phyloP scores from a whole-genome alignment of 2,888 invertebrate species.

The Rotaria sp. region DNA sequence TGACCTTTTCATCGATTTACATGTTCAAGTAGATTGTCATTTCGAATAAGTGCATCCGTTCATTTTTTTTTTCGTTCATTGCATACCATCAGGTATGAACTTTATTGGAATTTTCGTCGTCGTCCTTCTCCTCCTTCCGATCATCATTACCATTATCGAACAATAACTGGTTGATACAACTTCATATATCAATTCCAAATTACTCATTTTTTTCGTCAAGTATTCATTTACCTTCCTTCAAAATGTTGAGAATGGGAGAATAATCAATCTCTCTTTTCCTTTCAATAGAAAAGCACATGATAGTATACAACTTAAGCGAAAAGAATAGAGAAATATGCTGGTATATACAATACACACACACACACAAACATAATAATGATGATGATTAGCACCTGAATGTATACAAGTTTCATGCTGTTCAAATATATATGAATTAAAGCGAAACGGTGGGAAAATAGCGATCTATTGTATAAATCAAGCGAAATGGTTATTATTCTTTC shows the following conservation, averaged over 20 bases:
- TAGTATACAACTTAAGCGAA: not conserved
- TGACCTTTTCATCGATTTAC: not conserved
- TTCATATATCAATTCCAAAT: not conserved
- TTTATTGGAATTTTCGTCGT: not conserved
- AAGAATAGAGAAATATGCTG: constrained; percentile 12
- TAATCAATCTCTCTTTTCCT: not conserved
- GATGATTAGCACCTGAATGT: constrained; percentile 22
- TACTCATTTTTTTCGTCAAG: not conserved
- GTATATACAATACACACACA: not conserved
- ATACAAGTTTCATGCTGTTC: constrained; percentile 19
- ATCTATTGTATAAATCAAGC: constrained; percentile 6
- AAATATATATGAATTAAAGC: not conserved
- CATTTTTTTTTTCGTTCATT: not conserved
- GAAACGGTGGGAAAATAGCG: constrained; percentile 10
- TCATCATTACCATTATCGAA: not conserved
- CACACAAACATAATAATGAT: not conserved
- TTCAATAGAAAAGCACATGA: not conserved
- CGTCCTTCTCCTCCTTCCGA: not conserved
- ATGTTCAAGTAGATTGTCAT: constrained; percentile 1
- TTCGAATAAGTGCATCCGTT: not conserved
- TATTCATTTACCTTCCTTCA: not conserved
- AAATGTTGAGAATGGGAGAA: not conserved
- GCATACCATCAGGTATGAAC: not conserved
- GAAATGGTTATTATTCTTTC: constrained; percentile 17
- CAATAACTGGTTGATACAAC: not conserved